Evolutionary conservation across 2,113 vertebrate genomes (phyloP), one percentile per base, ranked within the genome.

Genomic region (Petroica traversi): DNA sequence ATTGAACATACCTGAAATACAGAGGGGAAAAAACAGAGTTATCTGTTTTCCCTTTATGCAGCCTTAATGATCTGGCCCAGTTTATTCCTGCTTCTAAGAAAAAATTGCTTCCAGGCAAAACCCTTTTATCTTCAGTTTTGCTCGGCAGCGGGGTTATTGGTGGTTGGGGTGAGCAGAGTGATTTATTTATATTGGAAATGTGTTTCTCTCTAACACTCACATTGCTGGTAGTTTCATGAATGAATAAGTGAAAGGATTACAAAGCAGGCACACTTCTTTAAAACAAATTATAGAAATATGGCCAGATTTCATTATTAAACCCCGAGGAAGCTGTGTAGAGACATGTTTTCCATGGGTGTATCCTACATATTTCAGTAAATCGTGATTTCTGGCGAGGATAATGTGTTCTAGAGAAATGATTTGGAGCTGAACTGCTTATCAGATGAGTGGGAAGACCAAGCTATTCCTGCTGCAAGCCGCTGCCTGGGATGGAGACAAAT

Each of bases 401-500:
- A 92, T 18, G 46, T 82, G 94, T 94, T 91, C 89, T 64, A 76
- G 87, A 41, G 64, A 62, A 76, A 71, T 22, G 67, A 73, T 85
- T 89, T 4, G 1, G 22, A 72, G 87, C 92, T 68, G 62, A 94
- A 82, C 57, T 26, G 10, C 86, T 92, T 78, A 81, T 82, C 71
- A 66, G 95, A 75, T 91, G 95, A 96, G 94, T 94, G 89, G 95
- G 94, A 95, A 94, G 95, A 74, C 64, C 43, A 33, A 71, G 95
- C 93, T 93, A 80, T 96, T 94, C 93, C 91, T 80, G 41, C 89
- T 49, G 72, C 76, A 83, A 88, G 94, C 92, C 6, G 5, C 93
- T 78, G 85, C 78, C 85, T 58, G 72, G 88, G 51, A 72, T 6
- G 4, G 80, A 86, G 84, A 54, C 75, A 55, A 91, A 55, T 26